phyloP scores from a whole-genome alignment of 2,888 invertebrate genomes.

The Drosophila colorata region DNA sequence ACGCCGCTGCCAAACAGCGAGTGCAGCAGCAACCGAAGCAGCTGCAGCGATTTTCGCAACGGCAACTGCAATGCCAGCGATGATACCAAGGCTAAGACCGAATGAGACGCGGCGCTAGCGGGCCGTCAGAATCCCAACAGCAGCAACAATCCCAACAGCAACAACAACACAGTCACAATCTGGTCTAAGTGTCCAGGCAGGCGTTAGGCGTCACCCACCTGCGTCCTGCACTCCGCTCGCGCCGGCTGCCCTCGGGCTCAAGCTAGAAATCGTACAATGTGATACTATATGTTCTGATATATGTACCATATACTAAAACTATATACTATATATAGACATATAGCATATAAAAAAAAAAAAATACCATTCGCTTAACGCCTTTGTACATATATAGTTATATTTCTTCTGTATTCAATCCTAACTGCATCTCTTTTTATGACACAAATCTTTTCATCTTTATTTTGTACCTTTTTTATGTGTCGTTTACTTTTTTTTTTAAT shows the following conservation, averaged over 20 bases:
- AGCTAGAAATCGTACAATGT: conserved; percentile 45
- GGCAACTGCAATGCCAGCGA: conserved; percentile 49
- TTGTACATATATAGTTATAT: conserved; percentile 14
- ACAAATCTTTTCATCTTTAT: not conserved
- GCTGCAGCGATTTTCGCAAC: conserved; percentile 27
- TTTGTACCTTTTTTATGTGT: conserved; percentile 3
- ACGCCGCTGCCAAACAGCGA: not conserved
- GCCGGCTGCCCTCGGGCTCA: conserved; percentile 12
- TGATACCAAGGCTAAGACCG: conserved; percentile 58
- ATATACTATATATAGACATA: conserved; percentile 8
- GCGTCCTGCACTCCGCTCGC: not conserved
- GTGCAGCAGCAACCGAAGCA: conserved; percentile 2
- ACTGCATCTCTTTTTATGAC: conserved; percentile 9
- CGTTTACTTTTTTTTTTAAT: conserved; percentile 6
- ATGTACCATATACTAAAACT: conserved; percentile 13
- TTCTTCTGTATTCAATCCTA: conserved; percentile 29
- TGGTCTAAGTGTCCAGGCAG: conserved; percentile 53
- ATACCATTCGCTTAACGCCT: conserved; percentile 1
- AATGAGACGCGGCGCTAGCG: conserved; percentile 52
- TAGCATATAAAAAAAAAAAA: not conserved
- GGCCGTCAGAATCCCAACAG: conserved; percentile 6
- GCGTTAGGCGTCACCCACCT: conserved; percentile 11
- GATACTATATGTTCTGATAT: conserved; percentile 50
- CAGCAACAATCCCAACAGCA: conserved; percentile 3
- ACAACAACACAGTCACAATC: conserved; percentile 51